Evolutionary conservation across 2,113 vertebrate species (phyloP).

Genomic region (Orycteropus afer): DNA sequence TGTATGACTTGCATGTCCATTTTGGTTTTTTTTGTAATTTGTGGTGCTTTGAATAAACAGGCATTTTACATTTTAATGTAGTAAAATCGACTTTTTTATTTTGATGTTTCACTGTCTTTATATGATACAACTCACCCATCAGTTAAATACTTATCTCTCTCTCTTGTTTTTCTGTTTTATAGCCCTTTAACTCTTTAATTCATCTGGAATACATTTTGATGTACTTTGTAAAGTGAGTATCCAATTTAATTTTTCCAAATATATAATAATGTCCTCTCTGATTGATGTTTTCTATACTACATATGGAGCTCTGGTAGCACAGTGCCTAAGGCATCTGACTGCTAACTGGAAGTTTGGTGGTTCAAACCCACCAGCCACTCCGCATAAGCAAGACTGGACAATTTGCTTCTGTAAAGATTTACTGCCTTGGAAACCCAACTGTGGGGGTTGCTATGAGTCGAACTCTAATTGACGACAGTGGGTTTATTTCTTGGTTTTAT

Average conservation of each 20-base stretch:
- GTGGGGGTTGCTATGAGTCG: too few species aligned
- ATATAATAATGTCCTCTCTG: not conserved
- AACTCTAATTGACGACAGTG: too few species aligned
- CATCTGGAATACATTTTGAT: not conserved
- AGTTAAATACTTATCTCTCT: constrained; percentile 10
- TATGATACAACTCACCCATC: not conserved
- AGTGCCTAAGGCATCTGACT: too few species aligned
- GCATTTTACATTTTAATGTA: constrained; percentile 35
- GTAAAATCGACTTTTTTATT: not conserved
- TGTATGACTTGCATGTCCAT: not conserved
- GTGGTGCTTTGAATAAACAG: constrained; percentile 1
- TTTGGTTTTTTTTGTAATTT: constrained; percentile 13
- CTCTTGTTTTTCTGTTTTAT: not conserved
- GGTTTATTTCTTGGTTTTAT: too few species aligned
- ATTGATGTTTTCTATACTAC: constrained; percentile 5
- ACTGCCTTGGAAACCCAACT: too few species aligned
- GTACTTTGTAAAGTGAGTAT: not conserved
- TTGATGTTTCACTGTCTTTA: not conserved
- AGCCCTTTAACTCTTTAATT: not conserved
- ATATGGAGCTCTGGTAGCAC: too few species aligned
- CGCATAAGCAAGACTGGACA: too few species aligned
- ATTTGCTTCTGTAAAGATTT: too few species aligned
- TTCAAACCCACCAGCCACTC: too few species aligned
- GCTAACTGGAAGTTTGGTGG: too few species aligned
- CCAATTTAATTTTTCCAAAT: not conserved